Evolutionary conservation across 2,797 vertebrate species (phyloP).

Genomic region (Tolypeutes matacus): DNA sequence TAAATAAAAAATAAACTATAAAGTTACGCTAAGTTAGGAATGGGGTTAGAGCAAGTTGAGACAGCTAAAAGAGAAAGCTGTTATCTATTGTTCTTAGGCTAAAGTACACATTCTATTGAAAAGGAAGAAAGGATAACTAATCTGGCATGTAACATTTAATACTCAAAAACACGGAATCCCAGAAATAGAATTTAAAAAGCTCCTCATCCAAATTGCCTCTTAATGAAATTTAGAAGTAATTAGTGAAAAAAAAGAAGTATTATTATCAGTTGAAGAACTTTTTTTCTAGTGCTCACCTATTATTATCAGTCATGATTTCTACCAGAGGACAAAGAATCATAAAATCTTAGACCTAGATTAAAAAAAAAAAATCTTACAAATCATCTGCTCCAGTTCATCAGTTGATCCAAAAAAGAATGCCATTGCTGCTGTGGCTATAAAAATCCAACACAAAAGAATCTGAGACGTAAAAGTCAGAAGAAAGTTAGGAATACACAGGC

Average conservation of each 20-base stretch:
- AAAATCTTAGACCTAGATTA: neutral
- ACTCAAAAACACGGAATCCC: neutral
- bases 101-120: conserved; percentile 13
- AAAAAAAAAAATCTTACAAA: neutral
- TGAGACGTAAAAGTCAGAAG: neutral
- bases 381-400: neutral
- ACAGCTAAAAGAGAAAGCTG: conserved; percentile 51
- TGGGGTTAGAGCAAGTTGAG: conserved; percentile 54
- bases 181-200: neutral
- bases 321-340: neutral
- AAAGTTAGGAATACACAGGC: neutral
- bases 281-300: neutral
- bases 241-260: neutral
- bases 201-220: neutral
- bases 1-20: conserved; percentile 74
- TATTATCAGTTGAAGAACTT: neutral
- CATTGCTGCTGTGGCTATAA: neutral
- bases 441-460: neutral
- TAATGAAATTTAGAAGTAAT: neutral
- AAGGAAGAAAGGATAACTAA: conserved; percentile 62
- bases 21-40: conserved; percentile 59
- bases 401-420: neutral
- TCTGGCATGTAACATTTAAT: conserved; percentile 52
- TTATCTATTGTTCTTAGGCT: conserved; percentile 50
- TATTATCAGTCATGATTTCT: neutral